Conservation (phyloP, 2,888 invertebrate species). For the Lampropteryx suffumata region DNA sequence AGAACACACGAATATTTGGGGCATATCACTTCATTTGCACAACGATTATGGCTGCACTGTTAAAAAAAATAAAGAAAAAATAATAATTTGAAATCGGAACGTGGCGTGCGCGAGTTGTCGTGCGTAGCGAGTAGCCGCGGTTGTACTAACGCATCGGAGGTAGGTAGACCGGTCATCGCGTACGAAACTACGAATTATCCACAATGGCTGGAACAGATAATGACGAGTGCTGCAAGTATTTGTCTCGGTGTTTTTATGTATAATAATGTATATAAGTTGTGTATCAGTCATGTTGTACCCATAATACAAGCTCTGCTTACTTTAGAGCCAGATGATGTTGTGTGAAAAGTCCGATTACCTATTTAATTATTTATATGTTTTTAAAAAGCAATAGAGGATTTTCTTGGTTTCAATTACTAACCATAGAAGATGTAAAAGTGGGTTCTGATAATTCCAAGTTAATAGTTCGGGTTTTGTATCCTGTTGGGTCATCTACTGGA, state of each 20-base stretch:
- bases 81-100: slow-evolving; percentile 36
- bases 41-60: slow-evolving; percentile 33
- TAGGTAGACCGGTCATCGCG: slow-evolving; percentile 49
- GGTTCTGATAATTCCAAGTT: background rate
- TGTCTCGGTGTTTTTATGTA: slow-evolving; percentile 51
- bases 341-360: too few species aligned
- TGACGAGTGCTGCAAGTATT: slow-evolving; percentile 68
- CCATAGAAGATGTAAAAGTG: background rate
- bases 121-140: slow-evolving; percentile 59
- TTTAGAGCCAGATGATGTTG: too few species aligned
- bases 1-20: slow-evolving; percentile 42
- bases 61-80: slow-evolving; percentile 37
- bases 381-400: background rate
- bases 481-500: background rate
- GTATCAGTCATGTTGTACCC: too few species aligned
- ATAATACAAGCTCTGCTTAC: too few species aligned
- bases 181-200: slow-evolving; percentile 63
- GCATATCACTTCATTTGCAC: slow-evolving; percentile 45
- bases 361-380: too few species aligned
- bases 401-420: background rate
- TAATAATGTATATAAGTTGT: too few species aligned
- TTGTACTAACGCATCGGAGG: slow-evolving; percentile 65
- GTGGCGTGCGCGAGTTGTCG: slow-evolving; percentile 44
- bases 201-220: slow-evolving; percentile 44
- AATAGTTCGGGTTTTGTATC: background rate